Conservation (phyloP, 64 coral and sea anemone species). For the Pachyseris speciosa region DNA sequence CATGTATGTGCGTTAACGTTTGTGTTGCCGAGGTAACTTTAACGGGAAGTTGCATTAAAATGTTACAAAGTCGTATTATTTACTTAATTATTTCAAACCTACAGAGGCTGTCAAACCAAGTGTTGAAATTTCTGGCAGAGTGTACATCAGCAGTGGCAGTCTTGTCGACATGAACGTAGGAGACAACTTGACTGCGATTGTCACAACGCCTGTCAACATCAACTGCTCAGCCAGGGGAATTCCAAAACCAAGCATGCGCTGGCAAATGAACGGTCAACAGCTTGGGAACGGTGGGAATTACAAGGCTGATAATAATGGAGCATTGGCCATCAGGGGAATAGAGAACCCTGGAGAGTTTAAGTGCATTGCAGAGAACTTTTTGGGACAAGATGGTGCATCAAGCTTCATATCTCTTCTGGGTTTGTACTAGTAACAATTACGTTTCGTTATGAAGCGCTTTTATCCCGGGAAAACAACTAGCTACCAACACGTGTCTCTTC, state of each 20-base stretch:
- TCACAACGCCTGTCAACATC: conserved; percentile 62
- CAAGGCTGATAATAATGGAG: conserved; percentile 59
- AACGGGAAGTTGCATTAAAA: no score
- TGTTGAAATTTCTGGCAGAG: conserved; percentile 59
- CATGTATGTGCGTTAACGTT: no score
- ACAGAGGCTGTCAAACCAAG: conserved; percentile 67
- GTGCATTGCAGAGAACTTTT: conserved; percentile 62
- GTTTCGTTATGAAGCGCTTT: no score
- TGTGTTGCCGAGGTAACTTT: no score
- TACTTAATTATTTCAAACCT: neutral
- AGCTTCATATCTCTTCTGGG: conserved; percentile 37
- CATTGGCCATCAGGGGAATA: conserved; percentile 31
- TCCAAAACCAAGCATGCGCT: conserved; percentile 68
- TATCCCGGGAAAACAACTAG: no score
- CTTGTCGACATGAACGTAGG: conserved; percentile 70
- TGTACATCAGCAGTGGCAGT: conserved; percentile 41
- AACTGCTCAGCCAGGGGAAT: conserved; percentile 77
- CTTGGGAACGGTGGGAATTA: conserved; percentile 75
- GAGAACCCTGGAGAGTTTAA: conserved; percentile 58
- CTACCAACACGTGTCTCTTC: no score
- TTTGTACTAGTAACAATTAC: no score
- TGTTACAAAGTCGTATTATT: neutral
- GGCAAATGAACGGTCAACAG: conserved; percentile 70
- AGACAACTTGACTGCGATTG: conserved; percentile 84
- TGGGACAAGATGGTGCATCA: conserved; percentile 63